Percentiles rank a stretch among this genome's conserved stretches.
Conservation (phyloP, 2,888 invertebrate species). For the Sphecodes monilicornis region DNA sequence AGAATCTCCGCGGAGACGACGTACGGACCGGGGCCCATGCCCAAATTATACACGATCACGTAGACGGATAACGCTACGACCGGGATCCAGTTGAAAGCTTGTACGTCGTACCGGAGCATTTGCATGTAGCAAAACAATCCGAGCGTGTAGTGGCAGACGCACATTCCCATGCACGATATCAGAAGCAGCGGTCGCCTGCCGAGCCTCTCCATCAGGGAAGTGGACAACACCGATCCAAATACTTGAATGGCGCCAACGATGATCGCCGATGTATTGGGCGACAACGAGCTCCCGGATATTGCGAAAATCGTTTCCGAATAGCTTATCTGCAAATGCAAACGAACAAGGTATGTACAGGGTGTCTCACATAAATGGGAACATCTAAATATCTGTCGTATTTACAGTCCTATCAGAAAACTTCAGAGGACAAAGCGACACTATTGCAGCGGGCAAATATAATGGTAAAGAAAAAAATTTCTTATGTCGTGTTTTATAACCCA, state of each 20-base stretch:
- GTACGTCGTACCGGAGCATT: conserved; percentile 70
- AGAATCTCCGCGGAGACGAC: conserved; percentile 86
- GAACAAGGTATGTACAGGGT: too few relatives aligned
- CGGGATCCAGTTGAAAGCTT: conserved; percentile 85
- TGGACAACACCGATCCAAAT: conserved; percentile 84
- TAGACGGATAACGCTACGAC: conserved; percentile 85
- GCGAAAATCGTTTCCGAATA: conserved; percentile 86
- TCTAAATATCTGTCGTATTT: too few relatives aligned
- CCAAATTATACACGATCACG: conserved; percentile 85
- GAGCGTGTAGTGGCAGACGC: conserved; percentile 77
- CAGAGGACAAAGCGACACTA: too few relatives aligned
- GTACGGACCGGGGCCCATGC: conserved; percentile 86
- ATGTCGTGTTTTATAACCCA: too few relatives aligned
- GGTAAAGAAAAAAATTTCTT: too few relatives aligned
- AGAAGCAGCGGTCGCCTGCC: conserved; percentile 86
- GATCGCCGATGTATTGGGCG: conserved; percentile 86
- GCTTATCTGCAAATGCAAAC: conserved; percentile 80
- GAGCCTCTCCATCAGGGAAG: conserved; percentile 86
- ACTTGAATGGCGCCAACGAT: conserved; percentile 87
- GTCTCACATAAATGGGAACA: too few relatives aligned
- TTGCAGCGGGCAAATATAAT: too few relatives aligned
- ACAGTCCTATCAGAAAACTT: too few relatives aligned
- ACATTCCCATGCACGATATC: conserved; percentile 83
- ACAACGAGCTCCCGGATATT: conserved; percentile 85
- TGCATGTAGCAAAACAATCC: conserved; percentile 81